Conservation (phyloP, 92 coral and sea anemone species). For the Meandrina meandrites region DNA sequence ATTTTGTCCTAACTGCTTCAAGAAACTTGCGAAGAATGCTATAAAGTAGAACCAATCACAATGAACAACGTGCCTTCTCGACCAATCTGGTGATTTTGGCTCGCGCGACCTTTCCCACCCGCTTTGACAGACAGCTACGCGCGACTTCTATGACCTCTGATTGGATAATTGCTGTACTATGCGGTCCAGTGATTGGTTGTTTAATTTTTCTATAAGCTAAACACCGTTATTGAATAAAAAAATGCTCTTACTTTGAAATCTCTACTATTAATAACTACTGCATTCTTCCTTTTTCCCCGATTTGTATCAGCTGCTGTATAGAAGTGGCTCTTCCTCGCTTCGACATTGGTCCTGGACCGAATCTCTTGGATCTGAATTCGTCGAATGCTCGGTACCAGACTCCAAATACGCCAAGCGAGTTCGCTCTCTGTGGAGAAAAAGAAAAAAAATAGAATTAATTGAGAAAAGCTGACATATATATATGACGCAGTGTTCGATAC, state of each 20-base stretch:
- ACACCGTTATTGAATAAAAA: not conserved
- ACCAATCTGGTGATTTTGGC: constrained; percentile 3
- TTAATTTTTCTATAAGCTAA: not conserved
- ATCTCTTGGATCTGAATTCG: not conserved
- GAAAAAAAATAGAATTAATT: not conserved
- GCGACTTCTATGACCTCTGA: not conserved
- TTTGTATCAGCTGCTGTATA: not conserved
- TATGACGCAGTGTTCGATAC: too few species aligned
- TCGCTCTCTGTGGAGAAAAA: not conserved
- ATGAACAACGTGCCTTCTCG: not conserved
- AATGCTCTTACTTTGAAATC: not conserved
- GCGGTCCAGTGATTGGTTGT: constrained; percentile 8
- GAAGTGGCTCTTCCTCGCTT: constrained; percentile 23
- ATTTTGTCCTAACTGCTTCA: not conserved
- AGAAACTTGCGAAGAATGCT: not conserved
- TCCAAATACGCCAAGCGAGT: constrained; percentile 9
- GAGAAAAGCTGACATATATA: not conserved
- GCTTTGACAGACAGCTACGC: not conserved
- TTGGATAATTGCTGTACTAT: not conserved
- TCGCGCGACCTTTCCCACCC: not conserved
- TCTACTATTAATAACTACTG: not conserved
- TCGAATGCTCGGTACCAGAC: constrained; percentile 11
- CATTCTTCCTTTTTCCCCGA: not conserved
- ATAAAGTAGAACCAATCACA: not conserved
- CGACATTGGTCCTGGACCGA: not conserved